Evolutionary conservation across 2,888 invertebrate species (phyloP).

Genomic region (Spialia ferax): DNA sequence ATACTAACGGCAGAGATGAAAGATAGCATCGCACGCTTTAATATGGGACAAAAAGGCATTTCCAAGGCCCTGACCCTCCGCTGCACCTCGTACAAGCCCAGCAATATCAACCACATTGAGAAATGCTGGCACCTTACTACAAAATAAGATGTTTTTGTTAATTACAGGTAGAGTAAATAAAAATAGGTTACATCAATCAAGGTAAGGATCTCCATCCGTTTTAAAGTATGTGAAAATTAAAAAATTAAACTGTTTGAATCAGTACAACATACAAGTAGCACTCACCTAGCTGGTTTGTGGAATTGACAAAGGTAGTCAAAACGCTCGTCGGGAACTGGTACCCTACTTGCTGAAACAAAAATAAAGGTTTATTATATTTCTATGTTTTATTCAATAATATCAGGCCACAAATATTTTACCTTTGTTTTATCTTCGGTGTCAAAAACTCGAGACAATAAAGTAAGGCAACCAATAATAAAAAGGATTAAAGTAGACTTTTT

Average conservation of each 20-base stretch:
- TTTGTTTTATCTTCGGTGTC: background rate
- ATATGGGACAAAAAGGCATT: conserved; percentile 99
- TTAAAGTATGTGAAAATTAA: background rate
- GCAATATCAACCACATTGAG: conserved; percentile 99
- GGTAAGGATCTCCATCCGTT: too few species aligned
- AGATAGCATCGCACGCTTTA: conserved; percentile 99
- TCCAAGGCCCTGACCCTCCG: conserved; percentile 99
- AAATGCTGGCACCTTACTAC: conserved; percentile 99
- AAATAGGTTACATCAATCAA: background rate
- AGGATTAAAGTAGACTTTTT: conserved; percentile 31
- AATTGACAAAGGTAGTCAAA: conserved; percentile 97
- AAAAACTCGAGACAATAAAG: background rate
- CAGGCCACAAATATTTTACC: background rate
- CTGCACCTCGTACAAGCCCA: conserved; percentile 98
- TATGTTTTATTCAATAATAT: background rate
- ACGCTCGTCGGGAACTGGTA: conserved; percentile 98
- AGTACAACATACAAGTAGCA: background rate
- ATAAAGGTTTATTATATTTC: conserved; percentile 13
- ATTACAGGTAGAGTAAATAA: background rate
- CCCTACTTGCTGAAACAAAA: conserved; percentile 91
- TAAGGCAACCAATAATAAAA: background rate
- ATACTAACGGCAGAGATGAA: conserved; percentile 97
- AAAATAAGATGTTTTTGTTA: conserved; percentile 46
- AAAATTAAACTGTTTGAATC: background rate
- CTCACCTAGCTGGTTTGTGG: conserved; percentile 97